A percentile compares a stretch with the other conserved stretches of the same genome.
These are phyloP conservation scores for Athetis lepigone DNA, from an alignment of 2,888 invertebrate genomes.

Conservation along the genomic window DNA sequence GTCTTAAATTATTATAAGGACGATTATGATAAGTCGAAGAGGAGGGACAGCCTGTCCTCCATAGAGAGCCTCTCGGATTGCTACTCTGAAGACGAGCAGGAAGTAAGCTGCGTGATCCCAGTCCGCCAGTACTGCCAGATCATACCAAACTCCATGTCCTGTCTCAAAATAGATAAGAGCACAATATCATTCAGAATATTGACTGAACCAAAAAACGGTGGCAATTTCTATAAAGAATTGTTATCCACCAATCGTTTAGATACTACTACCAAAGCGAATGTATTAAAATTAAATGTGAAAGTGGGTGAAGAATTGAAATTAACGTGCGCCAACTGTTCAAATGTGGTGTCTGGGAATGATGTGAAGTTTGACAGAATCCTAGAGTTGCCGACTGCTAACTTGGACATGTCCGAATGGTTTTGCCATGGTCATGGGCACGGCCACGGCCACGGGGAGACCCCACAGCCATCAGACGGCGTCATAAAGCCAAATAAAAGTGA, in stretches of 20 bases:
- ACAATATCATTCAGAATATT: conserved; percentile 87
- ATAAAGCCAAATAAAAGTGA: conserved; percentile 88
- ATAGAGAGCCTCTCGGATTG: conserved; percentile 87
- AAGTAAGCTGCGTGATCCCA: conserved; percentile 78
- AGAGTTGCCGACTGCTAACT: conserved; percentile 91
- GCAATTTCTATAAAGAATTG: conserved; percentile 86
- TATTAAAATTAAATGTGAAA: conserved; percentile 78
- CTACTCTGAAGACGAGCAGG: conserved; percentile 82
- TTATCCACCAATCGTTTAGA: conserved; percentile 68
- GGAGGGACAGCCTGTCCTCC: conserved; percentile 85
- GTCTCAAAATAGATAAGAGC: conserved; percentile 85
- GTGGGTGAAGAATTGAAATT: conserved; percentile 76
- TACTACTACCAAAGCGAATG: conserved; percentile 65
- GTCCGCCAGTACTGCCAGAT: conserved; percentile 84
- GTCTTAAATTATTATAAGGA: conserved; percentile 84
- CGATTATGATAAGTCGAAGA: conserved; percentile 65
- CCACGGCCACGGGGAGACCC: conserved; percentile 74
- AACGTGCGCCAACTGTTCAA: conserved; percentile 82
- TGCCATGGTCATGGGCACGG: conserved; percentile 90
- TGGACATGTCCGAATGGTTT: conserved; percentile 92
- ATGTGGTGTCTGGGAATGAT: conserved; percentile 83
- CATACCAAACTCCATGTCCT: conserved; percentile 88
- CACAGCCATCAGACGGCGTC: conserved; percentile 62
- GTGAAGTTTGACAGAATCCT: conserved; percentile 90
- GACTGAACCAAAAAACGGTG: conserved; percentile 85